Evolutionary conservation across 1,140 invertebrate species (phyloP).

Genomic region (Latrodectus geometricus): DNA sequence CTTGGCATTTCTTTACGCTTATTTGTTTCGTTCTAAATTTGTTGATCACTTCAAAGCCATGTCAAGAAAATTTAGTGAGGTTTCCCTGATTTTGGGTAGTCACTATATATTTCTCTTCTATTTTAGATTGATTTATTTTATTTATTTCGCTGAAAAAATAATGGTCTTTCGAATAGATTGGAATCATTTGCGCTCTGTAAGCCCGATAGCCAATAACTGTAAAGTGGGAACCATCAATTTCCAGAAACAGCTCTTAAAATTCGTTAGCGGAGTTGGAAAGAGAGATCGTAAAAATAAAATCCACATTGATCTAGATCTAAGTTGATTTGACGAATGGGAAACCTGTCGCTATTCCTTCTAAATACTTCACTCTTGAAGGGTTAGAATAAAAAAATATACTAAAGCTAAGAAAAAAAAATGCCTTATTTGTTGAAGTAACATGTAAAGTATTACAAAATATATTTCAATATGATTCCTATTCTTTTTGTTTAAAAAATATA

Average conservation of each 20-base stretch:
- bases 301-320: constrained; percentile 45
- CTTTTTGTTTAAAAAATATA: no score
- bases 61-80: constrained; percentile 27
- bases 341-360: constrained; percentile 45
- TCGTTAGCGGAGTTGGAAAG: constrained; percentile 47
- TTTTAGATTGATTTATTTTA: constrained; percentile 50
- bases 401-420: no score
- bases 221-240: constrained; percentile 58
- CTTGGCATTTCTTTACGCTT: constrained; percentile 2
- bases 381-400: no score
- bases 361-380: neutral
- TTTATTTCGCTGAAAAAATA: constrained; percentile 18
- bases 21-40: neutral
- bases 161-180: constrained; percentile 36
- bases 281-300: constrained; percentile 58
- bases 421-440: no score
- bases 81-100: constrained; percentile 27
- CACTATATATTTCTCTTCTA: constrained; percentile 38
- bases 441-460: no score
- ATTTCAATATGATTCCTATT: no score
- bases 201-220: constrained; percentile 57
- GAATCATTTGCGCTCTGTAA: constrained; percentile 28
- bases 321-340: constrained; percentile 22
- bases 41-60: constrained; percentile 1
- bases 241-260: constrained; percentile 58